Evolutionary conservation across 1,140 invertebrate genomes (phyloP).

Genomic region (Drosophila ogumai): DNA sequence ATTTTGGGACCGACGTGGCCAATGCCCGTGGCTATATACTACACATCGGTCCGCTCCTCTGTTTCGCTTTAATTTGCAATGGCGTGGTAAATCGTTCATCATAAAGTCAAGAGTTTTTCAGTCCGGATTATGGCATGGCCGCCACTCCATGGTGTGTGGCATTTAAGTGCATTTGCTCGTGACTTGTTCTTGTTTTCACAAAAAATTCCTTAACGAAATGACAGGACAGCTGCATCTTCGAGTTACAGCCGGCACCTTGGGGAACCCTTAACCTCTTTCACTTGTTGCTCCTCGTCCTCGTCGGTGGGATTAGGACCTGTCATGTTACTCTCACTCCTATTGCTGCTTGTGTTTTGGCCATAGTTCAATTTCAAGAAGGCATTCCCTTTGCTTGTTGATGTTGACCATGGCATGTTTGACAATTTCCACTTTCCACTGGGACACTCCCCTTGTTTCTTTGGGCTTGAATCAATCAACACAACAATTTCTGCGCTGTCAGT

Average conservation of each 20-base stretch:
- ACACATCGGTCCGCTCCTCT: constrained; percentile 10
- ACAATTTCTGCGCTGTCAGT: constrained; percentile 45
- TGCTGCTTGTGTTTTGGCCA: constrained; percentile 2
- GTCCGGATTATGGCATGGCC: constrained; percentile 41
- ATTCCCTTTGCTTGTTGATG: constrained; percentile 36
- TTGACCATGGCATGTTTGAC: constrained; percentile 46
- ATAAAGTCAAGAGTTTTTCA: constrained; percentile 66
- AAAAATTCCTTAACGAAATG: constrained; percentile 19
- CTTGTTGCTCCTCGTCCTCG: constrained; percentile 30
- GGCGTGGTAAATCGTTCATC: constrained; percentile 66
- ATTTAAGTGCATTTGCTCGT: constrained; percentile 35
- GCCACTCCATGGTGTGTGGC: not conserved
- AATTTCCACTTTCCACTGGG: constrained; percentile 41
- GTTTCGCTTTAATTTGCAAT: constrained; percentile 62
- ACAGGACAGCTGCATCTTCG: constrained; percentile 8
- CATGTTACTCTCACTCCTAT: constrained; percentile 5
- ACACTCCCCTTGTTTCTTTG: not conserved
- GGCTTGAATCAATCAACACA: constrained; percentile 56
- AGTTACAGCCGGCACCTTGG: not conserved
- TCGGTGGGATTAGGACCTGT: constrained; percentile 29
- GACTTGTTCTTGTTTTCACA: constrained; percentile 10
- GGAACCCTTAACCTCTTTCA: constrained; percentile 22
- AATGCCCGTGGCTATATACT: not conserved
- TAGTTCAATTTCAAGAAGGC: constrained; percentile 38
- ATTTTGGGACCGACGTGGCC: constrained; percentile 28